Evolutionary conservation across 1,140 invertebrate species (phyloP).

Genomic region (Antheraea pernyi): DNA sequence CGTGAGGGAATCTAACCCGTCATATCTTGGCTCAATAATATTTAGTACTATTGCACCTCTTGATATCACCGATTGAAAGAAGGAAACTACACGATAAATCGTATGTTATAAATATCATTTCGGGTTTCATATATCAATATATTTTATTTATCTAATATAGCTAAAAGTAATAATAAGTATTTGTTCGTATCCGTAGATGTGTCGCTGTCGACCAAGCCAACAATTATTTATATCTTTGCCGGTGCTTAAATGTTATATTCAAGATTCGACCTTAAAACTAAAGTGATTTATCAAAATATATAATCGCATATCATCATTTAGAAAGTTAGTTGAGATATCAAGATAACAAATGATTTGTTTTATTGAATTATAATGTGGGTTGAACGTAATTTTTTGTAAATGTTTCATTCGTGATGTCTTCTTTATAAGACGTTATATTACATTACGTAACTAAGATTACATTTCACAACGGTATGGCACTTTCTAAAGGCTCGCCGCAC

Average conservation of each 20-base stretch:
- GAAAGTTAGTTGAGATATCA: slow-evolving; percentile 18
- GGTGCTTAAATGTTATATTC: neutral
- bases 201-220: neutral
- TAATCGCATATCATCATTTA: neutral
- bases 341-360: slow-evolving; percentile 6
- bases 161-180: neutral
- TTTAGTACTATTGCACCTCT: too few relatives aligned
- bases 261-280: neutral
- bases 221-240: neutral
- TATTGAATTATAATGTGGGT: neutral
- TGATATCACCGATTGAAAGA: too few relatives aligned
- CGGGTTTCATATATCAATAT: neutral
- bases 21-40: too few relatives aligned
- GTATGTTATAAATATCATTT: neutral
- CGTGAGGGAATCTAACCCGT: too few relatives aligned
- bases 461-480: too few relatives aligned
- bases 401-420: neutral
- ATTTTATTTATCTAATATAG: neutral
- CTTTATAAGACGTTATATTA: too few relatives aligned
- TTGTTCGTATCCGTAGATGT: neutral
- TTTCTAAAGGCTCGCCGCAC: too few relatives aligned
- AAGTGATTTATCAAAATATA: neutral
- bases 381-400: neutral
- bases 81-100: neutral
- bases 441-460: too few relatives aligned